Evolutionary conservation across 2,888 invertebrate genomes (phyloP).

Genomic region (Volucella inflata): DNA sequence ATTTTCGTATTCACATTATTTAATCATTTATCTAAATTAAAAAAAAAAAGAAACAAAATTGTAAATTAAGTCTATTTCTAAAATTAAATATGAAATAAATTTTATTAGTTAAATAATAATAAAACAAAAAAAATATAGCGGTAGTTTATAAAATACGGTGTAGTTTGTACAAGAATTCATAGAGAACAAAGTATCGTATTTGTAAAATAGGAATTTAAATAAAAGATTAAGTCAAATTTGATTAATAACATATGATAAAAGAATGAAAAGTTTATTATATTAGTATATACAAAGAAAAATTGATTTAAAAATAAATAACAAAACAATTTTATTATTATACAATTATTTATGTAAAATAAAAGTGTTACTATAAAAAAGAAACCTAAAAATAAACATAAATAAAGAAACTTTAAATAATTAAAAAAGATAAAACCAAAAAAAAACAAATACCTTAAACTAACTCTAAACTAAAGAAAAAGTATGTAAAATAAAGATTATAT

Average conservation of each 20-base stretch:
- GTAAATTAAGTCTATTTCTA: conserved; percentile 53
- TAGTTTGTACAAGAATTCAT: conserved; percentile 27
- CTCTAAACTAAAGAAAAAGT: conserved; percentile 44
- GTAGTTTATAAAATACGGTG: conserved; percentile 34
- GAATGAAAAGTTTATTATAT: conserved; percentile 53
- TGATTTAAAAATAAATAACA: conserved; percentile 3
- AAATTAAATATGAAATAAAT: conserved; percentile 34
- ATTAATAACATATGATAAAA: conserved; percentile 41
- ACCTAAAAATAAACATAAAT: conserved; percentile 9
- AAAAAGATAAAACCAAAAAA: conserved; percentile 15
- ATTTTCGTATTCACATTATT: conserved; percentile 9
- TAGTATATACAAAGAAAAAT: conserved; percentile 34
- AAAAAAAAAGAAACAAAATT: conserved; percentile 8
- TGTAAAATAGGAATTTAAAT: conserved; percentile 51
- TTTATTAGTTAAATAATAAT: conserved; percentile 63
- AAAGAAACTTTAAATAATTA: background rate
- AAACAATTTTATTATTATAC: conserved; percentile 70
- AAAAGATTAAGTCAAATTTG: conserved; percentile 18
- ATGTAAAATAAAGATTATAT: conserved; percentile 69
- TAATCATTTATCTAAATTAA: conserved; percentile 29
- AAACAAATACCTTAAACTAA: conserved; percentile 48
- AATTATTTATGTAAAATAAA: conserved; percentile 67
- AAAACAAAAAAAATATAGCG: conserved; percentile 21
- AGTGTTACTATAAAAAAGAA: conserved; percentile 54
- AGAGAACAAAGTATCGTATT: conserved; percentile 27